These are phyloP conservation scores for Antheraea mylitta DNA, from an alignment of 1,140 invertebrate genomes.

Conservation along the genomic window DNA sequence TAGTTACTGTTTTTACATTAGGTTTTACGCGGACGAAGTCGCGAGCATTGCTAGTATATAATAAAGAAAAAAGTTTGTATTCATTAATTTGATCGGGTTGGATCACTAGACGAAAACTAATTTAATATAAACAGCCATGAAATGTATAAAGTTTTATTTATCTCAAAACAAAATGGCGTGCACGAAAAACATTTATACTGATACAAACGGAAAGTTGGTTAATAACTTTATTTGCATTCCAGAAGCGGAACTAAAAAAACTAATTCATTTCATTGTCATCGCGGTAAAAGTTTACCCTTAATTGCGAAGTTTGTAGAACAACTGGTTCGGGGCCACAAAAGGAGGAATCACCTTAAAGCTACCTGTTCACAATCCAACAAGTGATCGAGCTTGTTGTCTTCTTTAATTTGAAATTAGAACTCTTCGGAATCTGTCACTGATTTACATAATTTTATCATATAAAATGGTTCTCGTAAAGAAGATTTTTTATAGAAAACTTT, in stretches of 20 bases:
- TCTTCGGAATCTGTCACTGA: neutral
- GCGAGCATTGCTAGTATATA: no score
- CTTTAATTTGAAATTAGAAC: neutral
- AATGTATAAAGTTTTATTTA: no score
- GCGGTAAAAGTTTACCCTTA: conserved; percentile 11
- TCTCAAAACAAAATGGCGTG: neutral
- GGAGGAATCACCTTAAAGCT: neutral
- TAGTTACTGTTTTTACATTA: no score
- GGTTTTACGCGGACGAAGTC: no score
- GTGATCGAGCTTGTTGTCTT: neutral
- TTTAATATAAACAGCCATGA: no score
- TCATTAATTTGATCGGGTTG: no score
- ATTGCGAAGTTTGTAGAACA: conserved; percentile 16
- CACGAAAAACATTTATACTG: neutral
- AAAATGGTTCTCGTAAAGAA: no score
- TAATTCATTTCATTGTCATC: conserved; percentile 14
- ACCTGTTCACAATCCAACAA: neutral
- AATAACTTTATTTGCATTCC: conserved; percentile 14
- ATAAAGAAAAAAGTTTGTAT: no score
- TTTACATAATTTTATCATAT: no score
- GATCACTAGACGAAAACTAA: no score
- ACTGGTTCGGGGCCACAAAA: conserved; percentile 4
- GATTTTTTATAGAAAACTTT: no score
- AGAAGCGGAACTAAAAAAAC: conserved; percentile 7
- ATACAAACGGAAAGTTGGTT: neutral